phyloP scores from a whole-genome alignment of 2,113 vertebrate genomes.

The Grus americana region DNA sequence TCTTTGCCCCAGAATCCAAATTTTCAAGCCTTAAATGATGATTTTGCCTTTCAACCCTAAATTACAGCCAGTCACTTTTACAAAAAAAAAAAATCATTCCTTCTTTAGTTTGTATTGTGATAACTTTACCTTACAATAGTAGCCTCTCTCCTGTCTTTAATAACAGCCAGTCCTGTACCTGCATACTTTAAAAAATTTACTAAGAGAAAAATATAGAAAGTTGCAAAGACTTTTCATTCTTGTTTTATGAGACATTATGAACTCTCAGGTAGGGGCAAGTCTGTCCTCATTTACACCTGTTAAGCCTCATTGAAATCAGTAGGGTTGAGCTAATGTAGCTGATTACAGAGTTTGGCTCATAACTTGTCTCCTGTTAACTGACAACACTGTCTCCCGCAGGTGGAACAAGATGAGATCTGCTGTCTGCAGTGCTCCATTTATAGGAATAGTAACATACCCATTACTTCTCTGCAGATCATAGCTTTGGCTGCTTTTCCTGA shows the following conservation, averaged over 20 bases:
- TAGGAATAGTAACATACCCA: not conserved
- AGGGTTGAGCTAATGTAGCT: not conserved
- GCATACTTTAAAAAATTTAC: not conserved
- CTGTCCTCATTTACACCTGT: not conserved
- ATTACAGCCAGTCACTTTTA: not conserved
- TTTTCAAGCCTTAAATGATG: not conserved
- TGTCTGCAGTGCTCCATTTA: not conserved
- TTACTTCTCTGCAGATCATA: not conserved
- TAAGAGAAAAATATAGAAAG: not conserved
- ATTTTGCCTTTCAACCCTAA: not conserved
- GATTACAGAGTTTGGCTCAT: conserved; percentile 6
- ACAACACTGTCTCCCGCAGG: not conserved
- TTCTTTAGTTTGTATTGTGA: not conserved
- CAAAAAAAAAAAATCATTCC: not conserved
- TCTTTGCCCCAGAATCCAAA: not conserved
- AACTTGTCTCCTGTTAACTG: conserved; percentile 17
- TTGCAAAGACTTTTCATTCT: not conserved
- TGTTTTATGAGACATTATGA: not conserved
- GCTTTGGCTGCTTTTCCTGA: not conserved
- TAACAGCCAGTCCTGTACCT: not conserved
- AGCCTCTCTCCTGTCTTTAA: not conserved
- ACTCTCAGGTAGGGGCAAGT: not conserved
- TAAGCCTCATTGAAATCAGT: conserved; percentile 11
- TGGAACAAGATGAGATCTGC: not conserved
- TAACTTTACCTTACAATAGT: not conserved